Percentiles rank a stretch among this genome's conserved stretches.
These are phyloP conservation scores for Elegia similella DNA, from an alignment of 2,888 invertebrate genomes.

Conservation along the genomic window DNA sequence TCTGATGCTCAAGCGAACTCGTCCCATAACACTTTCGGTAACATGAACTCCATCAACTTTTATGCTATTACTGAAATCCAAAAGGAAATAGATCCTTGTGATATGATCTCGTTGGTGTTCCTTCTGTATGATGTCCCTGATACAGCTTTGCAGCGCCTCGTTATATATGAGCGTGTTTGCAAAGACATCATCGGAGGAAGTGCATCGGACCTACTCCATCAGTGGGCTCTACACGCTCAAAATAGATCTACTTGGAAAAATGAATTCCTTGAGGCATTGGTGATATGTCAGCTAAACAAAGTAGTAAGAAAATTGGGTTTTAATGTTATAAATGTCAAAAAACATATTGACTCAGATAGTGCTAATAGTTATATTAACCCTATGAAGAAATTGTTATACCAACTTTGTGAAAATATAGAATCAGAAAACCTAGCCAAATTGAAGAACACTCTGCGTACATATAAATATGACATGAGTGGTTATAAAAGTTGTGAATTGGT, in stretches of 20 bases:
- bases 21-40: conserved; percentile 22
- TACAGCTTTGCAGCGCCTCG: conserved; percentile 62
- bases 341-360: conserved; percentile 50
- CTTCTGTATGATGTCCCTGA: conserved; percentile 66
- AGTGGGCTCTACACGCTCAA: conserved; percentile 63
- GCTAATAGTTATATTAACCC: conserved; percentile 54
- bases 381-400: conserved; percentile 61
- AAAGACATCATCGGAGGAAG: conserved; percentile 42
- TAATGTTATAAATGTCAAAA: conserved; percentile 45
- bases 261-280: conserved; percentile 68
- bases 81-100: conserved; percentile 60
- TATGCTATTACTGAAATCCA: conserved; percentile 58
- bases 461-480: conserved; percentile 50
- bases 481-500: conserved; percentile 62
- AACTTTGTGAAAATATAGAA: conserved; percentile 62
- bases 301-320: conserved; percentile 64
- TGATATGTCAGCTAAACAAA: conserved; percentile 57
- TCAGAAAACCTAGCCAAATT: conserved; percentile 48
- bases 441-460: conserved; percentile 54
- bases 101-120: conserved; percentile 67
- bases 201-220: conserved; percentile 55
- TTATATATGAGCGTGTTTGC: conserved; percentile 56
- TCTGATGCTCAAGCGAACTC: conserved; percentile 36
- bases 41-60: conserved; percentile 47
- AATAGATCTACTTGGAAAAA: conserved; percentile 55